A percentile compares a stretch with the other conserved stretches of the same genome.
Conservation (phyloP, 2,888 invertebrate genomes). For the Oxytorus armatus region DNA sequence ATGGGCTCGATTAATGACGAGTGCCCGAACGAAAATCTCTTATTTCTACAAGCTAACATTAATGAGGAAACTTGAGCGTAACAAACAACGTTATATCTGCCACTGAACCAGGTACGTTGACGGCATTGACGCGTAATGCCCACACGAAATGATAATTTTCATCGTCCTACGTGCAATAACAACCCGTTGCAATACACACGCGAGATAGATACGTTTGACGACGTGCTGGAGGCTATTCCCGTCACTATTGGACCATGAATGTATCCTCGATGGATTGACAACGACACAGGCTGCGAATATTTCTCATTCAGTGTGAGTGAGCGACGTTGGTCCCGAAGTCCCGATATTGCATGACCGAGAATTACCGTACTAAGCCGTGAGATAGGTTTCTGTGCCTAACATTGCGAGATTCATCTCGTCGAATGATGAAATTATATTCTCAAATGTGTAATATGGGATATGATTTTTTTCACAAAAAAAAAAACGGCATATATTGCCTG, state of each 20-base stretch:
- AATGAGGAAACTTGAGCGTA: background rate
- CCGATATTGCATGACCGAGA: constrained; percentile 16
- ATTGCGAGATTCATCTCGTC: constrained; percentile 25
- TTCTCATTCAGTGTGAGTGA: constrained; percentile 18
- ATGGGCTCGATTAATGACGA: background rate
- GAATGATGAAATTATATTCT: constrained; percentile 21
- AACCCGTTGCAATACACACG: constrained; percentile 14
- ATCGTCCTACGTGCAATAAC: constrained; percentile 27
- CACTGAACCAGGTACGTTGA: constrained; percentile 6
- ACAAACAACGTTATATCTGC: background rate
- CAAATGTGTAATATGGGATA: constrained; percentile 2
- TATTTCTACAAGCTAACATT: background rate
- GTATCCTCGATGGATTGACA: constrained; percentile 20
- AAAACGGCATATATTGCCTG: background rate
- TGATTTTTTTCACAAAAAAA: constrained; percentile 1
- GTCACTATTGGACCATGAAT: constrained; percentile 1
- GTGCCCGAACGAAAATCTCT: background rate
- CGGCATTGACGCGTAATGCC: background rate
- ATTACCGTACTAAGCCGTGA: background rate
- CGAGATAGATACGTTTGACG: constrained; percentile 40
- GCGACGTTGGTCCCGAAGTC: background rate
- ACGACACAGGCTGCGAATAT: constrained; percentile 19
- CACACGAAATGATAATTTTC: constrained; percentile 27
- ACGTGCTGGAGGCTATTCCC: constrained; percentile 19
- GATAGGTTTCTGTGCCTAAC: constrained; percentile 1